Conservation (phyloP, 2,888 invertebrate species). For the Clusia tigrina region DNA sequence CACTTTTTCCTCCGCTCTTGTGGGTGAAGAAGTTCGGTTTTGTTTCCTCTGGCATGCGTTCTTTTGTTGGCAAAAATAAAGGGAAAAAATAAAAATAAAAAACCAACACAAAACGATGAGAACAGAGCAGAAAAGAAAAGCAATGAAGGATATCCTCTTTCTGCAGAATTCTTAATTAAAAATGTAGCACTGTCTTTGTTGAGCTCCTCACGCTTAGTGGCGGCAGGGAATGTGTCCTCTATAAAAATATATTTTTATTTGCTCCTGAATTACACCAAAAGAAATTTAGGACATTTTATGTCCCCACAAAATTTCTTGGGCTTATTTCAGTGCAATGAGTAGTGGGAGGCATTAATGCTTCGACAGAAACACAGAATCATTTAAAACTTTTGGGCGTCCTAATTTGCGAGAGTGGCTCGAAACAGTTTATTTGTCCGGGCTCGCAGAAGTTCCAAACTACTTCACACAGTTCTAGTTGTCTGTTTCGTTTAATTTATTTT, state of each 20-base stretch:
- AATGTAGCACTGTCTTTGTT: constrained; percentile 13
- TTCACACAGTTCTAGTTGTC: too few relatives aligned
- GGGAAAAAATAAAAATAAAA: constrained; percentile 18
- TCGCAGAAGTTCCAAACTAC: too few relatives aligned
- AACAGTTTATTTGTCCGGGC: too few relatives aligned
- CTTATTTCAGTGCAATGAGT: too few relatives aligned
- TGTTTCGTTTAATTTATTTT: too few relatives aligned
- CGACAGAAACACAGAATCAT: too few relatives aligned
- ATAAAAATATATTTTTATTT: not conserved
- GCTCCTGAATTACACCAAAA: not conserved
- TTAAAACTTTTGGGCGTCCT: too few relatives aligned
- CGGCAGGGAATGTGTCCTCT: not conserved
- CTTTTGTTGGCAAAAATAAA: not conserved
- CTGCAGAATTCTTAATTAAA: constrained; percentile 32
- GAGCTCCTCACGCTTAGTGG: not conserved
- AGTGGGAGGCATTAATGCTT: too few relatives aligned
- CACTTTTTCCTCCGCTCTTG: constrained; percentile 1
- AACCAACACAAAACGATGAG: too few relatives aligned
- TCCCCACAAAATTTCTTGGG: too few relatives aligned
- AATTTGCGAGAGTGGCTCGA: too few relatives aligned
- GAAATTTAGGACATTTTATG: not conserved
- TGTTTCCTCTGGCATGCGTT: not conserved
- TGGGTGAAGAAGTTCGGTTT: not conserved
- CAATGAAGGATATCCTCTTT: constrained; percentile 30
- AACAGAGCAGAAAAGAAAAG: too few relatives aligned